phyloP scores from a whole-genome alignment of 2,888 invertebrate species.

The Brenthis hecate region DNA sequence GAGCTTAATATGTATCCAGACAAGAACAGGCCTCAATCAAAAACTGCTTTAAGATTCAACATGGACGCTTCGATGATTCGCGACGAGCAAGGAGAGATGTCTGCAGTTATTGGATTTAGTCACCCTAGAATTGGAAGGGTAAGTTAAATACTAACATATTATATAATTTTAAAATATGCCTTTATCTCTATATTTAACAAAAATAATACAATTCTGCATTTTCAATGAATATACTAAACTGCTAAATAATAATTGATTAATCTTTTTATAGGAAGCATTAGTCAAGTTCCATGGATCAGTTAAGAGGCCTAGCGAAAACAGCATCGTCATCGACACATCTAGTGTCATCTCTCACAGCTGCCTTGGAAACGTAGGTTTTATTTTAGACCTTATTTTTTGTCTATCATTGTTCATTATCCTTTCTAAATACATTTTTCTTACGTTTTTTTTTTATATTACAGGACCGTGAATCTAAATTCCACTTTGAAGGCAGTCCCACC shows the following conservation, averaged over 20 bases:
- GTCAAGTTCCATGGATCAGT: slow-evolving; percentile 57
- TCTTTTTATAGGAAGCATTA: slow-evolving; percentile 58
- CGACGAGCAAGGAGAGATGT: slow-evolving; percentile 73
- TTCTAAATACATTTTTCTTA: background rate
- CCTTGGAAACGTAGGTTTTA: slow-evolving; percentile 62
- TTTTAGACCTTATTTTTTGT: background rate
- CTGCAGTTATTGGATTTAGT: slow-evolving; percentile 84
- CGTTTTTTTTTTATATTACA: slow-evolving; percentile 43
- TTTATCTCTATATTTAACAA: too few relatives aligned
- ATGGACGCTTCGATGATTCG: slow-evolving; percentile 74
- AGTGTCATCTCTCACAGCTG: slow-evolving; percentile 60
- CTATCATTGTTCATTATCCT: background rate
- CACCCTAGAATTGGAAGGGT: slow-evolving; percentile 86
- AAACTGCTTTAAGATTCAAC: slow-evolving; percentile 80
- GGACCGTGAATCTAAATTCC: slow-evolving; percentile 68
- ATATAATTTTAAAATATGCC: too few relatives aligned
- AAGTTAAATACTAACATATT: slow-evolving; percentile 18
- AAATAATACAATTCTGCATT: too few relatives aligned
- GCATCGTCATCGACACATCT: slow-evolving; percentile 60
- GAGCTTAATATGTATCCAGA: slow-evolving; percentile 86
- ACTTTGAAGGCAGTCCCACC: slow-evolving; percentile 63
- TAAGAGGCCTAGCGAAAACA: slow-evolving; percentile 54
- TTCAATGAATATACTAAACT: too few relatives aligned
- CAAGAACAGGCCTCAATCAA: slow-evolving; percentile 87
- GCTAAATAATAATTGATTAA: background rate